These are phyloP conservation scores for Drosophila hamatofila DNA, from an alignment of 2,888 invertebrate species.

Conservation along the genomic window DNA sequence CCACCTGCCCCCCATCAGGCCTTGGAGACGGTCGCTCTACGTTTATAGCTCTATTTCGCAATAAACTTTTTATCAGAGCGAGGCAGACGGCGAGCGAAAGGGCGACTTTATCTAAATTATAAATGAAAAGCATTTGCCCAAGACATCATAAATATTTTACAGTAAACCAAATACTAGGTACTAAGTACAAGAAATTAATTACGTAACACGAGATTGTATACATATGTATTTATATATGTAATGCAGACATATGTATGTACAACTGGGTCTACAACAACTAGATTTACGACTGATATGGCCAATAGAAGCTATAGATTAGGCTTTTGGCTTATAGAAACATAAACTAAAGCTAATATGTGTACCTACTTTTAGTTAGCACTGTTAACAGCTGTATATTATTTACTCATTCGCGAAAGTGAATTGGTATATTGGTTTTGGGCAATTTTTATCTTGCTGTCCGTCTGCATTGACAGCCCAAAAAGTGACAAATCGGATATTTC, in stretches of 20 bases:
- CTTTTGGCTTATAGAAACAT: not conserved
- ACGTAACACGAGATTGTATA: not conserved
- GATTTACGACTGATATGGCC: not conserved
- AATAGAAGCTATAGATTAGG: not conserved
- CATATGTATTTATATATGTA: not conserved
- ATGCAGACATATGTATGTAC: not conserved
- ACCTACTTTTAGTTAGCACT: not conserved
- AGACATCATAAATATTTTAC: not conserved
- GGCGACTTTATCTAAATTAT: not conserved
- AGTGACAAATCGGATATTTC: too few relatives aligned
- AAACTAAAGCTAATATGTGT: not conserved
- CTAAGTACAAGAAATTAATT: not conserved
- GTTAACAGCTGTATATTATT: not conserved
- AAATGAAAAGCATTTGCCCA: not conserved
- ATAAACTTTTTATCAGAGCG: not conserved
- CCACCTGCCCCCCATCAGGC: constrained; percentile 76
- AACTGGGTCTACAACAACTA: not conserved
- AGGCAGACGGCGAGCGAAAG: not conserved
- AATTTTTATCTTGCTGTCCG: too few relatives aligned
- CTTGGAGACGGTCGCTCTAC: constrained; percentile 74
- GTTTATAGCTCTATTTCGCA: constrained; percentile 10
- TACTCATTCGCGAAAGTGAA: too few relatives aligned
- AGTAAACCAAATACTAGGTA: not conserved
- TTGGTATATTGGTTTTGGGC: too few relatives aligned
- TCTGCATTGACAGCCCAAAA: too few relatives aligned